Evolutionary conservation across 2,888 invertebrate species (phyloP).

Genomic region (Geophilus truncorum): DNA sequence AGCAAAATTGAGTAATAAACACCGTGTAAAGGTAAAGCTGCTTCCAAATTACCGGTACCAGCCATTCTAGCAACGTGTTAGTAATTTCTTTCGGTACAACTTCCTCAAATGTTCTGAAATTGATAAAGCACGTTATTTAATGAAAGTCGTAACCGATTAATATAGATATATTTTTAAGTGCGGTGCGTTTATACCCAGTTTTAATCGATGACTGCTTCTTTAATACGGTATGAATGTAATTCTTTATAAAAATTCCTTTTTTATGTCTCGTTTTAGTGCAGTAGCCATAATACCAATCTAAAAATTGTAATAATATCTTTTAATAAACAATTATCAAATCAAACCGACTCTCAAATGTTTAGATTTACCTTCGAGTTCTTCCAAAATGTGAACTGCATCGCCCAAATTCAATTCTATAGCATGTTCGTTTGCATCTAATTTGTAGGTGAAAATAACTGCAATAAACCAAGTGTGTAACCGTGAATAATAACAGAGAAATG

Average conservation of each 20-base stretch:
- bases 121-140: too few species aligned
- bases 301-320: too few species aligned
- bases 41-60: constrained; percentile 81
- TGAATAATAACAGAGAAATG: too few species aligned
- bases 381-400: too few species aligned
- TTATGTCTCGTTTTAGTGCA: constrained; percentile 54
- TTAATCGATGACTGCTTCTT: constrained; percentile 61
- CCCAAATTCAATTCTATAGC: constrained; percentile 55
- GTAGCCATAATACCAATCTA: constrained; percentile 74
- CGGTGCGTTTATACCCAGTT: constrained; percentile 52
- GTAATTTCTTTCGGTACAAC: constrained; percentile 65
- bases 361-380: too few species aligned
- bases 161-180: too few species aligned
- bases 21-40: constrained; percentile 77
- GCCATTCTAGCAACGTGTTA: constrained; percentile 80
- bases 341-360: neutral
- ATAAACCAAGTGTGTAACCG: neutral
- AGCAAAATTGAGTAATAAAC: constrained; percentile 48
- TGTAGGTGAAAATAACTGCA: neutral
- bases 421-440: neutral
- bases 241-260: constrained; percentile 70
- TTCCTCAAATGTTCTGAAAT: constrained; percentile 60
- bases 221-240: constrained; percentile 63
- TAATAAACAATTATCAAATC: too few species aligned
- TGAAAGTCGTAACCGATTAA: neutral